Percentiles rank a stretch among this genome's conserved stretches.
Conservation (phyloP, 2,888 invertebrate genomes). For the Brachylomia viminalis region DNA sequence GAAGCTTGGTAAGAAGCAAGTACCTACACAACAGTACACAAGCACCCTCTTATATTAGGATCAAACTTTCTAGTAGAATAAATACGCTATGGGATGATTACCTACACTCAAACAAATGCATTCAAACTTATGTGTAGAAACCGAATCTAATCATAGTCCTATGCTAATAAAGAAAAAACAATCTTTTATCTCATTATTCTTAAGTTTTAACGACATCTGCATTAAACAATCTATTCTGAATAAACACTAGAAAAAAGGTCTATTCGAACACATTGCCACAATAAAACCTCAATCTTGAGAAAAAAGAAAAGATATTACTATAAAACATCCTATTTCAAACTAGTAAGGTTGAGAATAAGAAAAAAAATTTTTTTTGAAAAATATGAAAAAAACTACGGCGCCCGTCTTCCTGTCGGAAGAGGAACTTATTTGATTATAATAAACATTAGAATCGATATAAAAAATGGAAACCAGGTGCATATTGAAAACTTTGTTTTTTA, state of each 20-base stretch:
- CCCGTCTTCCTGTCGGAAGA: constrained; percentile 89
- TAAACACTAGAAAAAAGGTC: constrained; percentile 79
- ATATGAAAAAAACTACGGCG: constrained; percentile 81
- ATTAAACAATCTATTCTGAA: constrained; percentile 82
- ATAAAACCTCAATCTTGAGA: constrained; percentile 73
- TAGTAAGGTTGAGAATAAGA: constrained; percentile 66
- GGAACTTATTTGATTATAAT: constrained; percentile 90
- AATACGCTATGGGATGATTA: not conserved
- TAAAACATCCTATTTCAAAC: constrained; percentile 60
- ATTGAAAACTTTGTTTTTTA: constrained; percentile 81
- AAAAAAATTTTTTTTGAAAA: constrained; percentile 66
- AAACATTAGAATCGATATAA: constrained; percentile 84
- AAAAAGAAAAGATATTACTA: constrained; percentile 37
- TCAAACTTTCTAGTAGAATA: not conserved
- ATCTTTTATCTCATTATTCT: constrained; percentile 55
- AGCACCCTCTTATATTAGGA: not conserved
- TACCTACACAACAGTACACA: not conserved
- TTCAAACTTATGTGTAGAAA: constrained; percentile 16
- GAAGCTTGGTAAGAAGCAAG: not conserved
- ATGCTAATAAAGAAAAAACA: constrained; percentile 35
- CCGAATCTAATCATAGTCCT: not conserved
- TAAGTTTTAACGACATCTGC: constrained; percentile 80
- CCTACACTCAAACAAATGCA: constrained; percentile 7
- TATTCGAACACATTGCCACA: constrained; percentile 84
- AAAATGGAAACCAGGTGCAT: constrained; percentile 87